A percentile compares a stretch with the other conserved stretches of the same genome.
Conservation (phyloP, 2,888 invertebrate genomes). For the Pheosia tremula region DNA sequence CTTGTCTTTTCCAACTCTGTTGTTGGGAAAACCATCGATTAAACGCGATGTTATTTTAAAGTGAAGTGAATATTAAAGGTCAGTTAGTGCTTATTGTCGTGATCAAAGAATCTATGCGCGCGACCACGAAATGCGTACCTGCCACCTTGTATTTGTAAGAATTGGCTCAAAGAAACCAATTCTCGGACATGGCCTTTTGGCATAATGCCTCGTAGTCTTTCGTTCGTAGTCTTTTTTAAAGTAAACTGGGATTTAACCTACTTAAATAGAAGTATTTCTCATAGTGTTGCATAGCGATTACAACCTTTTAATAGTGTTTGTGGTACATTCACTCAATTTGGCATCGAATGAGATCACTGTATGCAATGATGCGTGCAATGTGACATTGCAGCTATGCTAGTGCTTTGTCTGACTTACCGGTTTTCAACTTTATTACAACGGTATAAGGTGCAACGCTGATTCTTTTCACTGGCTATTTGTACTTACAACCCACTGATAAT, state of each 20-base stretch:
- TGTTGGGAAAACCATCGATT: too few species aligned
- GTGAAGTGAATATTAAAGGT: too few species aligned
- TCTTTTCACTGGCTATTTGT: slow-evolving; percentile 31
- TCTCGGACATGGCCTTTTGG: slow-evolving; percentile 18
- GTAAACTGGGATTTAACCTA: slow-evolving; percentile 5
- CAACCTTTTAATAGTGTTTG: slow-evolving; percentile 12
- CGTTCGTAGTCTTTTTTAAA: background rate
- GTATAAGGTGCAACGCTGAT: slow-evolving; percentile 21
- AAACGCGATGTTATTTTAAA: too few species aligned
- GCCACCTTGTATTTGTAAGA: too few species aligned
- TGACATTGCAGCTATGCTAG: slow-evolving; percentile 58
- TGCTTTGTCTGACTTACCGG: slow-evolving; percentile 14
- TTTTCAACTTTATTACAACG: slow-evolving; percentile 24
- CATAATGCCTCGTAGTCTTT: slow-evolving; percentile 8
- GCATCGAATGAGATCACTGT: slow-evolving; percentile 52
- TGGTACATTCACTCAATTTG: slow-evolving; percentile 37
- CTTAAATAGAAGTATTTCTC: background rate
- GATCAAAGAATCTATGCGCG: too few species aligned
- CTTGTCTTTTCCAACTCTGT: too few species aligned
- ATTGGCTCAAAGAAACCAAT: slow-evolving; percentile 13
- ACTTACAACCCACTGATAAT: slow-evolving; percentile 53
- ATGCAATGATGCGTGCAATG: slow-evolving; percentile 60
- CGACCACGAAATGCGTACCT: too few species aligned
- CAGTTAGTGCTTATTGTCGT: too few species aligned
- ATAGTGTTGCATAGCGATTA: background rate